phyloP scores from a whole-genome alignment of 2,888 invertebrate species.

The Polyploca ridens region DNA sequence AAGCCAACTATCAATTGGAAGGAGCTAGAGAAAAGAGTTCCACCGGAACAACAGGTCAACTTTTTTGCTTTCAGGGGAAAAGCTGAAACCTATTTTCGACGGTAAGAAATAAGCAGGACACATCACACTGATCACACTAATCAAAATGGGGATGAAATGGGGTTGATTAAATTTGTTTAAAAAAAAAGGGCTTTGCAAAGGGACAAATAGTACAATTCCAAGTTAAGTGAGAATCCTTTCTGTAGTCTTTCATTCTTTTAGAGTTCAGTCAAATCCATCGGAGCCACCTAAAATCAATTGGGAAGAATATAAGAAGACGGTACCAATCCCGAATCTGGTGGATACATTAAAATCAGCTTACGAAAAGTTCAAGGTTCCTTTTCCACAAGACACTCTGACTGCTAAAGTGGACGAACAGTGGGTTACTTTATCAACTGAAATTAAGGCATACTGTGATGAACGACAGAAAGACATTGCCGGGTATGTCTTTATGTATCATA shows the following conservation, averaged over 20 bases:
- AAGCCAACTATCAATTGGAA: conserved; percentile 65
- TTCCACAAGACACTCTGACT: conserved; percentile 59
- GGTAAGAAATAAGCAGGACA: conserved; percentile 41
- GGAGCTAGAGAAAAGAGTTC: conserved; percentile 62
- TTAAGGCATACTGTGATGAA: conserved; percentile 55
- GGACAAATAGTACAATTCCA: too few species aligned
- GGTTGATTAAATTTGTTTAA: too few species aligned
- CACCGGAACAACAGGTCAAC: conserved; percentile 56
- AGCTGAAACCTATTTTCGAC: conserved; percentile 61
- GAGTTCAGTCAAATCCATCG: conserved; percentile 59
- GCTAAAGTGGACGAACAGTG: conserved; percentile 66
- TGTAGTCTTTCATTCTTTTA: conserved; percentile 37
- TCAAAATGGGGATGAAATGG: too few species aligned
- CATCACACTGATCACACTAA: too few species aligned
- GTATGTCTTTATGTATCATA: conserved; percentile 39
- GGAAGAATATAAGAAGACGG: conserved; percentile 60
- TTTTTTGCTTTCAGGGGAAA: conserved; percentile 70
- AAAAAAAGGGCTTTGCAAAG: too few species aligned
- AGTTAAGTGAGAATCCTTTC: background rate
- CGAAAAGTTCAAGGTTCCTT: conserved; percentile 56
- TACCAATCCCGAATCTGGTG: conserved; percentile 61
- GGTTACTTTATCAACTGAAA: conserved; percentile 53
- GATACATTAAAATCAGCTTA: conserved; percentile 64
- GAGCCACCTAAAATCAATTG: conserved; percentile 71
- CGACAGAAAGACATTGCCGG: conserved; percentile 52